Evolutionary conservation across 2,888 invertebrate species (phyloP).

Genomic region (Odontocerum albicorne): DNA sequence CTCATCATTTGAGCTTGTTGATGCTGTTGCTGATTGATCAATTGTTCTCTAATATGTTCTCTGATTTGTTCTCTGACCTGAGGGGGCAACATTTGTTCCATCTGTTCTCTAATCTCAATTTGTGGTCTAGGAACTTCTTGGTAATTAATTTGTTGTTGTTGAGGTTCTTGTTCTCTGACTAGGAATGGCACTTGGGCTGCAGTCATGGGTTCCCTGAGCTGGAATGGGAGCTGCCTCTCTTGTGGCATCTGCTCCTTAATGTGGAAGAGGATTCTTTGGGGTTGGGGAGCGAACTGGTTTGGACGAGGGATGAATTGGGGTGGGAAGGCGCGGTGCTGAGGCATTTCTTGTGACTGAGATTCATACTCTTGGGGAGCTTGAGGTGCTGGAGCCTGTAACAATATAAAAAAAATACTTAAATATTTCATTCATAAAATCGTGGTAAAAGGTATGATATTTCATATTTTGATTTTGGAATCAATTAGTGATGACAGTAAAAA

Average conservation of each 20-base stretch:
- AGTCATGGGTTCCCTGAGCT: constrained; percentile 5
- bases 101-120: background rate
- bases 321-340: constrained; percentile 13
- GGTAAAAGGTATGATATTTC: no score
- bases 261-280: constrained; percentile 18
- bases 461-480: no score
- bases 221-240: constrained; percentile 14
- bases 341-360: constrained; percentile 13
- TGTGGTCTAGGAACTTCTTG: no score
- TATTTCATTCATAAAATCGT: no score
- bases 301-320: constrained; percentile 20
- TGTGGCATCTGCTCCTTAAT: constrained; percentile 15
- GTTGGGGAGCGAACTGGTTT: constrained; percentile 33
- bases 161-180: constrained; percentile 12
- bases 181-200: constrained; percentile 6
- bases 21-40: background rate
- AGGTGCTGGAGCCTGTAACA: constrained; percentile 35
- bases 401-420: constrained; percentile 7
- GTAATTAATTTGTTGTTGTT: constrained; percentile 12
- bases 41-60: constrained; percentile 37
- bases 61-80: constrained; percentile 29
- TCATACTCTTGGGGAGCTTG: constrained; percentile 30
- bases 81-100: constrained; percentile 2
- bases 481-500: no score
- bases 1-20: constrained; percentile 33